phyloP scores from a whole-genome alignment of 2,888 invertebrate species.

The Tridacna crocea region DNA sequence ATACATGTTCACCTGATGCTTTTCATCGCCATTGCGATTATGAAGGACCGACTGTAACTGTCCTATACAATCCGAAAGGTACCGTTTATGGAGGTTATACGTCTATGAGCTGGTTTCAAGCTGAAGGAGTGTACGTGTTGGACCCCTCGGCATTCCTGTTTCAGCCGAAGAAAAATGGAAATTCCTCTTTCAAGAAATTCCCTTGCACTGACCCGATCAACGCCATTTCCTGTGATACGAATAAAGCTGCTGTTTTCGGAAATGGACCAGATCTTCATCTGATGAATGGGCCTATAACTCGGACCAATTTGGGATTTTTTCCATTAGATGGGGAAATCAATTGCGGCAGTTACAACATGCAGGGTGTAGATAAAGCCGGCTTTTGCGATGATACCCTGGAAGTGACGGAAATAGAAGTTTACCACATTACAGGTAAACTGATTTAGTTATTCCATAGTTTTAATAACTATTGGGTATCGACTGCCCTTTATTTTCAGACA shows the following conservation, averaged over 20 bases:
- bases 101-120: conserved; percentile 1
- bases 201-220: not conserved
- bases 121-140: not conserved
- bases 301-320: no score
- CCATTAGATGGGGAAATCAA: no score
- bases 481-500: no score
- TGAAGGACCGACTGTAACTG: not conserved
- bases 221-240: not conserved
- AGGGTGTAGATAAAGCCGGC: no score
- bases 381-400: not conserved
- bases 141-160: conserved; percentile 9
- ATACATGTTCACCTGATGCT: not conserved
- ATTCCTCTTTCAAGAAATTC: not conserved
- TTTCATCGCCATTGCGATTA: conserved; percentile 11
- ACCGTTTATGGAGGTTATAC: conserved; percentile 11
- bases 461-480: no score
- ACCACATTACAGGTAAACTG: not conserved
- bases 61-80: not conserved
- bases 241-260: not conserved
- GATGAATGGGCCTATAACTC: not conserved
- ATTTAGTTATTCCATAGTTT: no score
- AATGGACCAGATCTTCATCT: not conserved
- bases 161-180: not conserved
- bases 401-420: not conserved
- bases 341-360: no score